phyloP scores from a whole-genome alignment of 2,888 invertebrate species.

The Hylaea fasciaria region DNA sequence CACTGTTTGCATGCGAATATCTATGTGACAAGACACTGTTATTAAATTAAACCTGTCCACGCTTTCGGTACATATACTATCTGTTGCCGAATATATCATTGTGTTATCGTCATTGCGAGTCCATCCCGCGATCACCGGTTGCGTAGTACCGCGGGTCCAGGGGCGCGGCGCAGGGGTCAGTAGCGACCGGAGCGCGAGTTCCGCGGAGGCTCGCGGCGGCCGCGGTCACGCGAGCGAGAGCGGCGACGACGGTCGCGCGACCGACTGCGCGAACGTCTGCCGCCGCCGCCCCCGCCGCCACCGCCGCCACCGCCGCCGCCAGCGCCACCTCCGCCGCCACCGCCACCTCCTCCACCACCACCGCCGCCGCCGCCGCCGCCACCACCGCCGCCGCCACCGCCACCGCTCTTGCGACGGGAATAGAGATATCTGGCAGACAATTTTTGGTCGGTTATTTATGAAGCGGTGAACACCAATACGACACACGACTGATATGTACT shows the following conservation, averaged over 20 bases:
- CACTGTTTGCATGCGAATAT: not conserved
- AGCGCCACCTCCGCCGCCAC: conserved; percentile 74
- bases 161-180: conserved; percentile 50
- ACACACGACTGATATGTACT: no score
- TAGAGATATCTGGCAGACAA: conserved; percentile 86
- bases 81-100: not conserved
- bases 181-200: conserved; percentile 85
- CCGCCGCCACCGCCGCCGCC: conserved; percentile 70
- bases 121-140: not conserved
- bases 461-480: no score
- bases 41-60: no score
- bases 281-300: conserved; percentile 34
- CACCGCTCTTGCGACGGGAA: conserved; percentile 86
- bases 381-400: conserved; percentile 33
- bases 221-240: conserved; percentile 84
- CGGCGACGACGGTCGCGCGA: conserved; percentile 84
- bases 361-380: conserved; percentile 50
- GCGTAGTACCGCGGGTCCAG: conserved; percentile 9
- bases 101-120: not conserved
- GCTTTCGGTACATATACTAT: no score
- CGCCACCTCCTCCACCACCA: conserved; percentile 82
- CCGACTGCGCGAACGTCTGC: conserved; percentile 65
- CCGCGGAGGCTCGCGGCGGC: conserved; percentile 80
- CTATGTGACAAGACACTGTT: not conserved
- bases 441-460: not conserved